Evolutionary conservation across 1,140 invertebrate species (phyloP).

Genomic region (Drosophila seguyi): DNA sequence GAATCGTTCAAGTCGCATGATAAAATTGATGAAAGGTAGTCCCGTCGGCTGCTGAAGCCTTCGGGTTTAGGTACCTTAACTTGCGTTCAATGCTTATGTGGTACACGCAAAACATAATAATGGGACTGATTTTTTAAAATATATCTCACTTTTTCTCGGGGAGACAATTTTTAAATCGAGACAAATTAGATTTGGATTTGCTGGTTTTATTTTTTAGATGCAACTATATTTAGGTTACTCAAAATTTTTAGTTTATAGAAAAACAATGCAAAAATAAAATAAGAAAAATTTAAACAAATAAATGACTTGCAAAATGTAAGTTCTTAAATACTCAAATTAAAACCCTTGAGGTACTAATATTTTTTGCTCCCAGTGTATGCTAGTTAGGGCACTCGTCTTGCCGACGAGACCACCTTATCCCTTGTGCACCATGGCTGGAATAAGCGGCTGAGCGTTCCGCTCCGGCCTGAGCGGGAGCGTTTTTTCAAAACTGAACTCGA

Average conservation of each 20-base stretch:
- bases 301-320: too few relatives aligned
- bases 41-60: background rate
- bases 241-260: too few relatives aligned
- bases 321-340: background rate
- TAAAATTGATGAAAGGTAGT: background rate
- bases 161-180: too few relatives aligned
- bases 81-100: background rate
- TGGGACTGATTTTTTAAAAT: too few relatives aligned
- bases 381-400: background rate
- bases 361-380: background rate
- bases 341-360: background rate
- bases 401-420: background rate
- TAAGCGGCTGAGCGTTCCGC: conserved; percentile 13
- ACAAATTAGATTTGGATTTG: too few relatives aligned
- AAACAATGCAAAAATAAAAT: too few relatives aligned
- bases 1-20: background rate
- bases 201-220: too few relatives aligned
- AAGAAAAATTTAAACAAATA: too few relatives aligned
- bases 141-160: too few relatives aligned
- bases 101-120: too few relatives aligned
- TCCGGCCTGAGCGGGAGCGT: conserved; percentile 1
- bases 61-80: background rate
- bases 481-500: conserved; percentile 36
- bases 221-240: too few relatives aligned
- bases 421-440: background rate